These are phyloP conservation scores for Epinephelus moara DNA, from an alignment of 2,113 vertebrate genomes.

Conservation along the genomic window DNA sequence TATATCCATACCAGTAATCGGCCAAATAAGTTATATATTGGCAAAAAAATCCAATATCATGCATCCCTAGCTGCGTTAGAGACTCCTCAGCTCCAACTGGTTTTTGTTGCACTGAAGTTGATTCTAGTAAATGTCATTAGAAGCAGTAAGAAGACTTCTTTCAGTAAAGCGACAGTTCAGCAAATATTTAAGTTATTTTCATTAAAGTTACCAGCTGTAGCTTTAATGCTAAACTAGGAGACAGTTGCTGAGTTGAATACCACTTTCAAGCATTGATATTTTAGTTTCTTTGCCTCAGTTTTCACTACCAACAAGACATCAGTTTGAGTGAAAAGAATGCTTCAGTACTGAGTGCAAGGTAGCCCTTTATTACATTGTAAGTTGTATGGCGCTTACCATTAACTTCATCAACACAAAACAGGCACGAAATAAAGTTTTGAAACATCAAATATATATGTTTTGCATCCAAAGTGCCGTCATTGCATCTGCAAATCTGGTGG, in stretches of 20 bases:
- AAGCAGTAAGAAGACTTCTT: too few relatives aligned
- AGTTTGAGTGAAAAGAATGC: neutral
- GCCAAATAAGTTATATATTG: too few relatives aligned
- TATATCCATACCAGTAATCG: too few relatives aligned
- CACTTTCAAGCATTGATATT: neutral
- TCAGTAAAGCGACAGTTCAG: too few relatives aligned
- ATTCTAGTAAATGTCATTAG: too few relatives aligned
- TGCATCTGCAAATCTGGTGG: conserved; percentile 20
- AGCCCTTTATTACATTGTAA: conserved; percentile 73
- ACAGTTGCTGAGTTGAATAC: too few relatives aligned
- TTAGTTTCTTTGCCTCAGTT: neutral
- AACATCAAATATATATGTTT: conserved; percentile 19
- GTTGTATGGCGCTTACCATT: conserved; percentile 37
- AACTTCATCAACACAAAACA: conserved; percentile 72
- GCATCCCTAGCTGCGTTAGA: too few relatives aligned
- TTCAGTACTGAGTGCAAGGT: conserved; percentile 61
- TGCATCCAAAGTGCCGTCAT: conserved; percentile 28
- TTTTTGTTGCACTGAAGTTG: too few relatives aligned
- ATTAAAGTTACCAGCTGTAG: too few relatives aligned
- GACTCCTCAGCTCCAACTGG: too few relatives aligned
- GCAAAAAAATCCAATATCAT: too few relatives aligned
- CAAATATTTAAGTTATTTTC: too few relatives aligned
- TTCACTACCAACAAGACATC: neutral
- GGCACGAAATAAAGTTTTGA: conserved; percentile 59
- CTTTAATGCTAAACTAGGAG: neutral